A percentile compares a stretch with the other conserved stretches of the same genome.
phyloP scores from a whole-genome alignment of 2,888 invertebrate species.

The Tubulanus polymorphus region DNA sequence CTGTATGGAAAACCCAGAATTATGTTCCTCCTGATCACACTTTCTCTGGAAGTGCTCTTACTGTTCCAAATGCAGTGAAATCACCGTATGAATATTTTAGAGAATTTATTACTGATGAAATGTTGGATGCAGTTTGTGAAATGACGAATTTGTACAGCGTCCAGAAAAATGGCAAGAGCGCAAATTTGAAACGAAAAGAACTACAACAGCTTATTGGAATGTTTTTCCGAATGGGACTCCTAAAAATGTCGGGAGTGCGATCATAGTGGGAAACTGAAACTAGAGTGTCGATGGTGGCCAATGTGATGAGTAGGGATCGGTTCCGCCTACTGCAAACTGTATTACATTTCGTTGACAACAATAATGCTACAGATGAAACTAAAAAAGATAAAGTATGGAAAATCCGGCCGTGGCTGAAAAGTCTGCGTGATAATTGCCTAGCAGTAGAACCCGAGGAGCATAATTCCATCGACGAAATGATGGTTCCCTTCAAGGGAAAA shows the following conservation, averaged over 20 bases:
- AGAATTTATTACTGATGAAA: neutral
- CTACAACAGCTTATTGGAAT: conserved; percentile 10
- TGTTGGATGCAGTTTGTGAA: neutral
- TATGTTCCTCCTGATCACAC: neutral
- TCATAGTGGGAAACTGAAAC: neutral
- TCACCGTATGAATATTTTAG: neutral
- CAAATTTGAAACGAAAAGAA: conserved; percentile 8
- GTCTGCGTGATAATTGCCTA: neutral
- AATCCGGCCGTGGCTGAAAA: conserved; percentile 2
- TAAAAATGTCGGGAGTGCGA: conserved; percentile 6
- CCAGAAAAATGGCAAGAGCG: conserved; percentile 7
- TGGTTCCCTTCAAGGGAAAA: conserved; percentile 2
- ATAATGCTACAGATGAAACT: conserved; percentile 1
- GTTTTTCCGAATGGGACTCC: conserved; percentile 15
- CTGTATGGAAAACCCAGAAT: neutral
- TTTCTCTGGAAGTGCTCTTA: neutral
- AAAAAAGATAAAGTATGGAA: conserved; percentile 2
- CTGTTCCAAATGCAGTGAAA: neutral
- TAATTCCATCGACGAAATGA: neutral
- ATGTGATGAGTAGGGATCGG: neutral
- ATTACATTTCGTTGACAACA: conserved; percentile 6
- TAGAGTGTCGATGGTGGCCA: neutral
- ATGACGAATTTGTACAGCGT: neutral
- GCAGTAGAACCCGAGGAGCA: neutral
- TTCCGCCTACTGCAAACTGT: neutral